Evolutionary conservation across 2,888 invertebrate genomes (phyloP).

Genomic region (Ophonus ardosiacus): DNA sequence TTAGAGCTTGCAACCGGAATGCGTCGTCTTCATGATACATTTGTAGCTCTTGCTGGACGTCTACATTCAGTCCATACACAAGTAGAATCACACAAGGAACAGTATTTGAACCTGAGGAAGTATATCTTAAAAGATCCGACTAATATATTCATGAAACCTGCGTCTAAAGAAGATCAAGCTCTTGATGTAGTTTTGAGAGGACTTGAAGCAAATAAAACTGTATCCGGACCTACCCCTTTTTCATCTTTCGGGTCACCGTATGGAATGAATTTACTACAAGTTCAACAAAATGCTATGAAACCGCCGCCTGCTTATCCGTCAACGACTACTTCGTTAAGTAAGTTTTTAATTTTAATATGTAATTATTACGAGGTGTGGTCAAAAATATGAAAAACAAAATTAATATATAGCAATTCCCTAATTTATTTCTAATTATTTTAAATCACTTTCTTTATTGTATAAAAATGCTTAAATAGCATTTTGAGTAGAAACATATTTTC

Average conservation of each 20-base stretch:
- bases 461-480: too few relatives aligned
- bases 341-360: constrained; percentile 64
- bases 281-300: constrained; percentile 72
- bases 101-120: constrained; percentile 88
- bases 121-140: constrained; percentile 87
- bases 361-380: too few relatives aligned
- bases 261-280: constrained; percentile 71
- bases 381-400: too few relatives aligned
- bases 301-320: constrained; percentile 72
- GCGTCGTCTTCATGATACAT: constrained; percentile 89
- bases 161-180: constrained; percentile 67
- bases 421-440: too few relatives aligned
- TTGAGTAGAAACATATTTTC: too few relatives aligned
- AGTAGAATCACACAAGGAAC: constrained; percentile 90
- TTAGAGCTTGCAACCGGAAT: constrained; percentile 88
- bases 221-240: constrained; percentile 82
- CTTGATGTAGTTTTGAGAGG: constrained; percentile 72
- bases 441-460: too few relatives aligned
- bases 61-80: constrained; percentile 88
- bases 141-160: constrained; percentile 83
- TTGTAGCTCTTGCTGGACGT: constrained; percentile 92
- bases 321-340: constrained; percentile 73
- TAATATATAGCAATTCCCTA: too few relatives aligned
- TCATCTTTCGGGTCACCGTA: constrained; percentile 71
- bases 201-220: constrained; percentile 74